Percentiles rank a stretch among this genome's conserved stretches.
phyloP scores from a whole-genome alignment of 2,113 vertebrate species.

The Pomatorhinus ruficollis region DNA sequence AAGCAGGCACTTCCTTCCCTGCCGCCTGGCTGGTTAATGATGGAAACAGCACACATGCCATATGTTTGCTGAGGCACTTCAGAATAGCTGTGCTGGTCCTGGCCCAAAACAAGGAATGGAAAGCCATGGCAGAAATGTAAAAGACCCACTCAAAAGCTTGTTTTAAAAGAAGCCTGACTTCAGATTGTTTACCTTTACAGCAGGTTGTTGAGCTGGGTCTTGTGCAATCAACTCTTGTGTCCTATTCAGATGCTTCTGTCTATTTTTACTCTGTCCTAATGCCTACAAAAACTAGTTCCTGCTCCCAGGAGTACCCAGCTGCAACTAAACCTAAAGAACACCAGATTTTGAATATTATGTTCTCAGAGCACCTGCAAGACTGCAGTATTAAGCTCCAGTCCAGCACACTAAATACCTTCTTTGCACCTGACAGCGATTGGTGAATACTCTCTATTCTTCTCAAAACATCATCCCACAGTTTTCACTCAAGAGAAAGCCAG shows the following conservation, averaged over 20 bases:
- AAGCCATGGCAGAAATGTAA: background rate
- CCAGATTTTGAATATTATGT: background rate
- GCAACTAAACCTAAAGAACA: background rate
- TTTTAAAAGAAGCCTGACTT: background rate
- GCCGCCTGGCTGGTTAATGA: background rate
- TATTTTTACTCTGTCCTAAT: background rate
- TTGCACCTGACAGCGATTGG: accelerated
- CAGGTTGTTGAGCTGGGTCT: background rate
- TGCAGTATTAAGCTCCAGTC: background rate
- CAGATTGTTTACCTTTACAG: background rate
- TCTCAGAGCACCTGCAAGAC: background rate
- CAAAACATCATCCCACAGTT: background rate
- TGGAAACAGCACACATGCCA: background rate
- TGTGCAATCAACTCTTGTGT: background rate
- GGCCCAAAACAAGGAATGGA: background rate
- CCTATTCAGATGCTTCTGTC: background rate
- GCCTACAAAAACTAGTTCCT: background rate
- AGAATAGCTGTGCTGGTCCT: background rate
- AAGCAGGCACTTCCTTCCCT: background rate
- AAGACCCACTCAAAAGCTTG: background rate
- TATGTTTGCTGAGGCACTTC: background rate
- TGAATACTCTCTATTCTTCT: background rate
- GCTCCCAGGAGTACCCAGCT: background rate
- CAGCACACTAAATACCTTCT: accelerated
- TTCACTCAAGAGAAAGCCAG: background rate